These are phyloP conservation scores for Champsocephalus gunnari DNA, from an alignment of 2,797 vertebrate species.

Conservation along the genomic window DNA sequence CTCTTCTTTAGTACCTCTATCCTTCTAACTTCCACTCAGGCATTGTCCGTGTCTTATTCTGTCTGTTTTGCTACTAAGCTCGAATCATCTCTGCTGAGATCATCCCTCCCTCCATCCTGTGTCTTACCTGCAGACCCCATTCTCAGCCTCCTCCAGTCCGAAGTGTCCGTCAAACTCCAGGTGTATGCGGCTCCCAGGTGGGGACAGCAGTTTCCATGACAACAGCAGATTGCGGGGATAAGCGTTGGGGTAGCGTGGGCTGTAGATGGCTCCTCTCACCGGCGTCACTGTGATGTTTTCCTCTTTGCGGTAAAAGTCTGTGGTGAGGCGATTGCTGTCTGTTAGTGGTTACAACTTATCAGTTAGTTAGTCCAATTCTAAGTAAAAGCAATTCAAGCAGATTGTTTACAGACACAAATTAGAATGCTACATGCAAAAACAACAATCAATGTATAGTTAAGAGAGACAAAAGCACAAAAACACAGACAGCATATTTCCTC, in stretches of 20 bases:
- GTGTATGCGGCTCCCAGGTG: conserved; percentile 89
- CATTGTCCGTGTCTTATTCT: conserved; percentile 11
- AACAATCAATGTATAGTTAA: neutral
- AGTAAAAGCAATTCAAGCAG: conserved; percentile 73
- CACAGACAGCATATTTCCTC: neutral
- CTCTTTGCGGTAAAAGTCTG: conserved; percentile 96
- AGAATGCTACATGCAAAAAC: conserved; percentile 7
- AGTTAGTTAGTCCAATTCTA: conserved; percentile 88
- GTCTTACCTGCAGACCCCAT: conserved; percentile 93
- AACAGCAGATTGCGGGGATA: conserved; percentile 95
- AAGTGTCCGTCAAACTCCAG: conserved; percentile 94
- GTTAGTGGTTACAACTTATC: conserved; percentile 93
- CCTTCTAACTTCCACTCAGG: neutral
- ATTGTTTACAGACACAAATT: conserved; percentile 16
- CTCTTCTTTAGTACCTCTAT: conserved; percentile 13
- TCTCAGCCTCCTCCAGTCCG: conserved; percentile 94
- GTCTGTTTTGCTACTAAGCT: conserved; percentile 3
- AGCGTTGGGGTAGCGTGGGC: conserved; percentile 94
- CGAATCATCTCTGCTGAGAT: conserved; percentile 13
- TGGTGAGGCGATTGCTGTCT: conserved; percentile 94
- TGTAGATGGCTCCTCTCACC: conserved; percentile 88
- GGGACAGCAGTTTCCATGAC: conserved; percentile 92
- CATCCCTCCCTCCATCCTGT: neutral
- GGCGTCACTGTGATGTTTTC: conserved; percentile 89
- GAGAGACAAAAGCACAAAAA: neutral